Evolutionary conservation across 2,797 vertebrate genomes (phyloP).

Genomic region (Mus caroli): DNA sequence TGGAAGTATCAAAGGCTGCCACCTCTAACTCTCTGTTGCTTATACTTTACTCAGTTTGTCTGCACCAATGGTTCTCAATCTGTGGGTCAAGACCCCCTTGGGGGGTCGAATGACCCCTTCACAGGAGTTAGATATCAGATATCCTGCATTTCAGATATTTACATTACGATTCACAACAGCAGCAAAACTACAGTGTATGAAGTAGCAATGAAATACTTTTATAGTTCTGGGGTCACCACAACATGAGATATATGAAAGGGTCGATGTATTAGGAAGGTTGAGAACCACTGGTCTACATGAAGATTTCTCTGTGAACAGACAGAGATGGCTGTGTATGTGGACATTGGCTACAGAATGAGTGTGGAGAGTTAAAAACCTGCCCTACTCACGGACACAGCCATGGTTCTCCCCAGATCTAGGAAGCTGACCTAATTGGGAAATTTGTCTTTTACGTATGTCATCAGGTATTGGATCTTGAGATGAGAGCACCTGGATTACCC

Average conservation of each 20-base stretch:
- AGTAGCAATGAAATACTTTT: neutral
- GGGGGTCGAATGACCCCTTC: neutral
- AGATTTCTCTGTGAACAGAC: neutral
- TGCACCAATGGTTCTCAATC: neutral
- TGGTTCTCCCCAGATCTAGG: neutral
- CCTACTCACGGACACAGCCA: neutral
- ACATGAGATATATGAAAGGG: neutral
- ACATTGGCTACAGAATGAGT: neutral
- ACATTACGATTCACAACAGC: neutral
- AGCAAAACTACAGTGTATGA: neutral
- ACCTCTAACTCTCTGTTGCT: neutral
- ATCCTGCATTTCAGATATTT: neutral
- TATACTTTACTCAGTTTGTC: neutral
- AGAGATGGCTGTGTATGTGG: neutral
- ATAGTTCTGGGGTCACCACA: neutral
- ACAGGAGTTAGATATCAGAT: neutral
- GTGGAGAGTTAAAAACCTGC: neutral
- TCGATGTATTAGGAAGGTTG: neutral
- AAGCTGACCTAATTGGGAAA: neutral
- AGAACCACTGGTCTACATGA: neutral
- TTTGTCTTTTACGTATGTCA: neutral
- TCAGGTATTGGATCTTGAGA: conserved; percentile 39
- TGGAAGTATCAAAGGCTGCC: neutral
- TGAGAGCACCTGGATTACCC: neutral
- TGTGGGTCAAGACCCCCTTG: neutral